Conservation (phyloP, 2,113 vertebrate genomes). For the Silurus meridionalis region DNA sequence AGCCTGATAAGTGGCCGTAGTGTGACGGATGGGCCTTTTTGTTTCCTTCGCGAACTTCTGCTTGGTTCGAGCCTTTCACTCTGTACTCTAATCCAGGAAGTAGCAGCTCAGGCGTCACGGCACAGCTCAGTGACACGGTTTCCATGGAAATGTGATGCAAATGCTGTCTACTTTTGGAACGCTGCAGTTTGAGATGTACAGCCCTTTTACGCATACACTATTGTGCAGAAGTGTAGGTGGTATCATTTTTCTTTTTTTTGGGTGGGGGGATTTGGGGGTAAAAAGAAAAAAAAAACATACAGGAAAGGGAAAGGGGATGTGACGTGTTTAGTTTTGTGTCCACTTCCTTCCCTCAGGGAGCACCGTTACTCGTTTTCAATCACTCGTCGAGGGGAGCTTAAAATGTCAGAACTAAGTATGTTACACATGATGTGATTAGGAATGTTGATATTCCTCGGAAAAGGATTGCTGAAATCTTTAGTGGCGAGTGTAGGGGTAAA, state of each 20-base stretch:
- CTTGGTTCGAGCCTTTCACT: conserved; percentile 23
- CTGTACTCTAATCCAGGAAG: conserved; percentile 45
- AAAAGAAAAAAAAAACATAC: neutral
- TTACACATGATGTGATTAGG: too few species aligned
- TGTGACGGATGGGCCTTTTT: conserved; percentile 24
- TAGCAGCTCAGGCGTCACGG: conserved; percentile 38
- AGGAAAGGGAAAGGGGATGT: conserved; percentile 25
- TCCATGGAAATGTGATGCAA: conserved; percentile 37
- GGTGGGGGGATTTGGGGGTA: too few species aligned
- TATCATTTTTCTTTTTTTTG: neutral
- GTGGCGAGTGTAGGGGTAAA: neutral
- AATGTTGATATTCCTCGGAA: neutral
- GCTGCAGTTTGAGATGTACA: neutral
- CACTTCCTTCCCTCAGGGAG: neutral
- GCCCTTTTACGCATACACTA: neutral
- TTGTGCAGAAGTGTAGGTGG: neutral
- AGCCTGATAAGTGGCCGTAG: conserved; percentile 11
- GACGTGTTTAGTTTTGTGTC: conserved; percentile 10
- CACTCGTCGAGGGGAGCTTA: neutral
- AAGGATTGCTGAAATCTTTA: conserved; percentile 14
- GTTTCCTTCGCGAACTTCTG: neutral
- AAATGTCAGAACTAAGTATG: neutral
- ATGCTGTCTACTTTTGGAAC: conserved; percentile 9
- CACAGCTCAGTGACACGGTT: conserved; percentile 21
- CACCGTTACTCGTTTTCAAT: neutral